Evolutionary conservation across 2,113 vertebrate genomes (phyloP).

Genomic region (Arenaria interpres): DNA sequence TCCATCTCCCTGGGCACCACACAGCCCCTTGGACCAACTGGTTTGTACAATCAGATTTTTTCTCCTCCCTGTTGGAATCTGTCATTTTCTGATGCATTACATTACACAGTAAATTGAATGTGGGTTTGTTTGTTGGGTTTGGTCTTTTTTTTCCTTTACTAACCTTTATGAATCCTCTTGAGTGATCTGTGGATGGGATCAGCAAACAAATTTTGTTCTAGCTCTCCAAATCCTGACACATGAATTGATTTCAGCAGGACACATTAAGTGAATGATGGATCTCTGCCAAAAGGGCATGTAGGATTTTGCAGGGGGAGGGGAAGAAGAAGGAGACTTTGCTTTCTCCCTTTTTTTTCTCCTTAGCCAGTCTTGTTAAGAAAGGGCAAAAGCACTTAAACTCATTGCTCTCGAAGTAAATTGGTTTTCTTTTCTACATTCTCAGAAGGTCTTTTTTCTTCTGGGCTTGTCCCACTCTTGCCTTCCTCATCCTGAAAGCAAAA

Average conservation of each 20-base stretch:
- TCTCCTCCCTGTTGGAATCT: not conserved
- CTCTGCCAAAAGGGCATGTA: slow-evolving; percentile 59
- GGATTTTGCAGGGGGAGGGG: slow-evolving; percentile 37
- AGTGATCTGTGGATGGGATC: slow-evolving; percentile 62
- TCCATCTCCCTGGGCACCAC: fast-evolving
- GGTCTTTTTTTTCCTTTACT: not conserved
- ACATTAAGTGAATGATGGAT: slow-evolving; percentile 61
- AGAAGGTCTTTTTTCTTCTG: not conserved
- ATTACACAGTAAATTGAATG: not conserved
- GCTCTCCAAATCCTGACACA: slow-evolving; percentile 48
- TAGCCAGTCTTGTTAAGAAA: not conserved
- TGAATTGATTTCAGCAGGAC: slow-evolving; percentile 60
- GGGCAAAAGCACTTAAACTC: slow-evolving; percentile 58
- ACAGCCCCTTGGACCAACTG: not conserved
- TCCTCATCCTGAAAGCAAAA: not conserved
- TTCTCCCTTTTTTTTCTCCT: slow-evolving; percentile 51
- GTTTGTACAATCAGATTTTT: not conserved
- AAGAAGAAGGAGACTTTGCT: slow-evolving; percentile 12
- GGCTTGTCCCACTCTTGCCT: not conserved
- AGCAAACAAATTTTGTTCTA: slow-evolving; percentile 58
- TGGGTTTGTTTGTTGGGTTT: not conserved
- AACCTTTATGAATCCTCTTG: slow-evolving; percentile 47
- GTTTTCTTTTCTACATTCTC: not conserved
- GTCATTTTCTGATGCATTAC: slow-evolving; percentile 19
- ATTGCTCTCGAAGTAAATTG: slow-evolving; percentile 25